Conservation (phyloP, 2,797 vertebrate species). For the Poecilia wingei region DNA sequence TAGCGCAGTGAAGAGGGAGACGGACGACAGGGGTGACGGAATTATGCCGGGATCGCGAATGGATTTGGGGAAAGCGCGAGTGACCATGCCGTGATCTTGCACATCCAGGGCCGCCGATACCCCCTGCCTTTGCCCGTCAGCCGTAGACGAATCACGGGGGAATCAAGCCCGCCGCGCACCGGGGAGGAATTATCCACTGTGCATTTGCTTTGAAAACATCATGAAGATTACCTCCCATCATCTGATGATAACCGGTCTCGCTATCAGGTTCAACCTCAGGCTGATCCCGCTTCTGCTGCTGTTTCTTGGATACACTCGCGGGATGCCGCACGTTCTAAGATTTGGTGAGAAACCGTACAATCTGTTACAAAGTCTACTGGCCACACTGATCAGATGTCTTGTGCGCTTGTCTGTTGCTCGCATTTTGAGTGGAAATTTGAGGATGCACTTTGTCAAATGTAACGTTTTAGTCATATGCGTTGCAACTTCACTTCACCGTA, state of each 20-base stretch:
- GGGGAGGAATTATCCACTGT: conserved; percentile 77
- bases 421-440: conserved; percentile 8
- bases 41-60: conserved; percentile 90
- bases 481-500: too few relatives aligned
- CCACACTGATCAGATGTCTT: conserved; percentile 8
- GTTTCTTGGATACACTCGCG: conserved; percentile 94
- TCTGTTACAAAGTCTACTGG: background rate
- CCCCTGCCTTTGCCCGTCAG: conserved; percentile 82
- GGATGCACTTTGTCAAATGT: background rate
- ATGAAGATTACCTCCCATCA: conserved; percentile 93
- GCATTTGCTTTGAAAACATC: conserved; percentile 86
- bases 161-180: conserved; percentile 80
- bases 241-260: conserved; percentile 89
- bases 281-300: conserved; percentile 90
- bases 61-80: conserved; percentile 87
- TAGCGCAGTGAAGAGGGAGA: conserved; percentile 88
- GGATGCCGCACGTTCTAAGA: conserved; percentile 97
- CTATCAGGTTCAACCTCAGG: conserved; percentile 90
- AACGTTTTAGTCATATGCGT: background rate
- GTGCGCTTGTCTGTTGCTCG: conserved; percentile 1
- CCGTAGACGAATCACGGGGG: conserved; percentile 81
- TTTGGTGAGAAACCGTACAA: conserved; percentile 87
- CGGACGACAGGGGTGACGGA: conserved; percentile 74
- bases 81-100: conserved; percentile 98
- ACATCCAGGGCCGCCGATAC: conserved; percentile 82